These are phyloP conservation scores for Hyles vespertilio DNA, from an alignment of 1,140 invertebrate species.

Conservation along the genomic window DNA sequence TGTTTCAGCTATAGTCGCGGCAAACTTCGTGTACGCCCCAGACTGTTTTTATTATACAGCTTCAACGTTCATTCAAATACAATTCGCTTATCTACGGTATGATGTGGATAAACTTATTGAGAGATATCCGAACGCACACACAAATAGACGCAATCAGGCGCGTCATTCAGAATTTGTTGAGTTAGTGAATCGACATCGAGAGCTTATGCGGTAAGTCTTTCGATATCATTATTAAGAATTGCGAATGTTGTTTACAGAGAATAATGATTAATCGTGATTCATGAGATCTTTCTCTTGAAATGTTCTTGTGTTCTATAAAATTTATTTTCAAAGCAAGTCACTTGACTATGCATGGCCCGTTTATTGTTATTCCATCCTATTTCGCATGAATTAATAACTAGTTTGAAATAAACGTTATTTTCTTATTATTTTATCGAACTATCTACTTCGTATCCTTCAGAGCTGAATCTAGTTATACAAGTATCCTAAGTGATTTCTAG, in stretches of 20 bases:
- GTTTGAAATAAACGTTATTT: too few species aligned
- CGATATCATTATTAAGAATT: too few species aligned
- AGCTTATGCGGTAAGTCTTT: conserved; percentile 29
- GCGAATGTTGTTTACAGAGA: background rate
- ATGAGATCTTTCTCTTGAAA: too few species aligned
- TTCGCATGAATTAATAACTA: too few species aligned
- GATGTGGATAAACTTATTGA: conserved; percentile 22
- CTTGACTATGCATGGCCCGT: too few species aligned
- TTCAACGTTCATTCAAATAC: conserved; percentile 35
- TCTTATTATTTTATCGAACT: too few species aligned
- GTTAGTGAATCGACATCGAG: conserved; percentile 28
- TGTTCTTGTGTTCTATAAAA: too few species aligned
- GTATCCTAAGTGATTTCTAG: too few species aligned
- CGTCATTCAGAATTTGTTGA: conserved; percentile 15
- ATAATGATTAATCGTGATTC: background rate
- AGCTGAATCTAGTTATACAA: too few species aligned
- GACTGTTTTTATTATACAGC: conserved; percentile 33
- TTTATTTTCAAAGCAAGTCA: too few species aligned
- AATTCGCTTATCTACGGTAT: conserved; percentile 26
- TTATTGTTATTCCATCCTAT: too few species aligned
- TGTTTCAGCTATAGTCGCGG: conserved; percentile 27
- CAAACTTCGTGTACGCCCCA: conserved; percentile 23
- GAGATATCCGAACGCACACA: background rate
- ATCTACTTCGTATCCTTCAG: too few species aligned
- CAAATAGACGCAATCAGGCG: conserved; percentile 4